These are phyloP conservation scores for Grallaria varia DNA, from an alignment of 2,113 vertebrate genomes.

Conservation along the genomic window DNA sequence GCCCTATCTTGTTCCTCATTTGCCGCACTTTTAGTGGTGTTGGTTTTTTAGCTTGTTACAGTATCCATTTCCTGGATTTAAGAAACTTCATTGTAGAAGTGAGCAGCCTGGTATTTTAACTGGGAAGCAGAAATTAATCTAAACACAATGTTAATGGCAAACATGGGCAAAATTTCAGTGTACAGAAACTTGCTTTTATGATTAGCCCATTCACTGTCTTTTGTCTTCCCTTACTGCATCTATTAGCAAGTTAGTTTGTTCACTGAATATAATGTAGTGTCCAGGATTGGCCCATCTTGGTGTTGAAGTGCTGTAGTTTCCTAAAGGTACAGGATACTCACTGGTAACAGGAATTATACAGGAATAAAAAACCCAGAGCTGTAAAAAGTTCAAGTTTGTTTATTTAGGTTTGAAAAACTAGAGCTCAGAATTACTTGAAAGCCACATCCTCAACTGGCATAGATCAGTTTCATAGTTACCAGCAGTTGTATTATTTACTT, in stretches of 20 bases:
- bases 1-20: neutral
- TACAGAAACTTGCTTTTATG: neutral
- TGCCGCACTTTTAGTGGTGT: neutral
- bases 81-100: neutral
- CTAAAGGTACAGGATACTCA: neutral
- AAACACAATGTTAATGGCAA: neutral
- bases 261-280: neutral
- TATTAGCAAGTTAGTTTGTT: neutral
- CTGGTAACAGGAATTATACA: neutral
- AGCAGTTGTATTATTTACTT: neutral
- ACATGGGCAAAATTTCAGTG: neutral
- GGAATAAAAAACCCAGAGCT: neutral
- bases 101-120: neutral
- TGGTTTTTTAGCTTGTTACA: neutral
- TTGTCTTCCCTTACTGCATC: neutral
- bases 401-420: neutral
- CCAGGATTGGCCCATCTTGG: neutral
- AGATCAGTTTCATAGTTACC: neutral
- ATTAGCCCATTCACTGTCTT: neutral
- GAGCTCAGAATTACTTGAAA: neutral
- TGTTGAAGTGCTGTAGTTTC: neutral
- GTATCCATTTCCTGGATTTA: neutral
- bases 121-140: neutral
- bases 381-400: neutral
- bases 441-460: conserved; percentile 2